Conservation (phyloP, 2,113 vertebrate species). For the Lophochroa leadbeateri region DNA sequence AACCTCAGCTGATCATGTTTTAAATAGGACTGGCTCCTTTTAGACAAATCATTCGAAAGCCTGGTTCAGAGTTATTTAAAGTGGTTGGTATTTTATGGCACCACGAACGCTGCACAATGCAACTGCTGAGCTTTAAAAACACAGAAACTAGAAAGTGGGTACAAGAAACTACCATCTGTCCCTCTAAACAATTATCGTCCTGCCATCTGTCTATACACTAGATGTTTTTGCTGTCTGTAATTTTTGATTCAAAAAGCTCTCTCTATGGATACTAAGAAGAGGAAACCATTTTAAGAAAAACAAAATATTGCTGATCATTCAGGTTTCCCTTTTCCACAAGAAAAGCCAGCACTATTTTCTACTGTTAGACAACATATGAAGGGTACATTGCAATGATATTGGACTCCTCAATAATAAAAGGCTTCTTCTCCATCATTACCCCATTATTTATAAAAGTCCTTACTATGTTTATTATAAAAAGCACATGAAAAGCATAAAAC, state of each 20-base stretch:
- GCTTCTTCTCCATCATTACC: not conserved
- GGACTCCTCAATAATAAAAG: not conserved
- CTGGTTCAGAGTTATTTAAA: conserved; percentile 74
- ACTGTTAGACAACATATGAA: not conserved
- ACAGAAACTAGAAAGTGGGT: conserved; percentile 73
- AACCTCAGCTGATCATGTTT: conserved; percentile 61
- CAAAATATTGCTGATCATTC: conserved; percentile 46
- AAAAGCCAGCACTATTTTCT: not conserved
- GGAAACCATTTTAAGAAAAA: conserved; percentile 53
- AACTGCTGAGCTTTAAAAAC: conserved; percentile 77
- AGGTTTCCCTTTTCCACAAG: conserved; percentile 22
- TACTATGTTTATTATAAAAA: not conserved
- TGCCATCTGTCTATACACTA: conserved; percentile 76
- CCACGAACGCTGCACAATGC: conserved; percentile 61
- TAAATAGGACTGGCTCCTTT: conserved; percentile 64
- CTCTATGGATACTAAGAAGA: conserved; percentile 31
- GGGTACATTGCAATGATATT: not conserved
- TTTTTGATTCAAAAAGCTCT: conserved; percentile 69
- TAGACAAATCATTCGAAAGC: conserved; percentile 69
- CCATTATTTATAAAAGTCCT: not conserved
- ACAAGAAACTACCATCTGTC: conserved; percentile 80
- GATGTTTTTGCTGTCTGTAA: conserved; percentile 70
- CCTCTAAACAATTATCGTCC: conserved; percentile 74
- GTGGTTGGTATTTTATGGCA: conserved; percentile 69
- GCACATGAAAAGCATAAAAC: not conserved